Conservation (phyloP, 1,140 invertebrate species). For the Dendroctonus valens region DNA sequence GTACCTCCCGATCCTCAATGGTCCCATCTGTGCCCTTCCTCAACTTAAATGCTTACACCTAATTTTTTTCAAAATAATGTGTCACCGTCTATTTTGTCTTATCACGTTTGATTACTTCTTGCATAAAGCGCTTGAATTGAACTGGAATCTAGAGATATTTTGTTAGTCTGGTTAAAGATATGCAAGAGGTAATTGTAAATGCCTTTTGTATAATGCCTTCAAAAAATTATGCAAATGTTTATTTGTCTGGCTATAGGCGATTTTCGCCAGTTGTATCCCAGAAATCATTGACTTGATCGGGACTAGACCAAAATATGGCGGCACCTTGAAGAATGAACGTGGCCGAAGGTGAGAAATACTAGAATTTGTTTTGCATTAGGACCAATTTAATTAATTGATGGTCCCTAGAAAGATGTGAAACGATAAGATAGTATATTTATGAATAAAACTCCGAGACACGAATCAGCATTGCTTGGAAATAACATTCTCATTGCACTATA, state of each 20-base stretch:
- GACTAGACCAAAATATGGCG: conserved; percentile 98
- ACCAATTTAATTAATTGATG: conserved; percentile 13
- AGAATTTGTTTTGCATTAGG: conserved; percentile 37
- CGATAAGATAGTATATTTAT: conserved; percentile 8
- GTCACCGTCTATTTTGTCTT: conserved; percentile 12
- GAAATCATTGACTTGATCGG: conserved; percentile 99
- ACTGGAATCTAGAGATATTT: neutral
- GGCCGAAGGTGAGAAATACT: conserved; percentile 89
- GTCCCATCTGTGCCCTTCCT: conserved; percentile 1
- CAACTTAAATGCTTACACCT: conserved; percentile 24
- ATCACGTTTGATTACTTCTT: conserved; percentile 15
- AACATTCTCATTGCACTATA: neutral
- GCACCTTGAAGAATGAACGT: conserved; percentile 98
- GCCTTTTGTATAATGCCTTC: conserved; percentile 19
- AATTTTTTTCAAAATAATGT: conserved; percentile 5
- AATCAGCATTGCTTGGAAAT: conserved; percentile 7
- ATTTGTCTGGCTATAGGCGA: conserved; percentile 71
- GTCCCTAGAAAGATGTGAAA: conserved; percentile 23
- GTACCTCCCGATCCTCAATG: conserved; percentile 21
- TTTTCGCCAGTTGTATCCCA: conserved; percentile 99
- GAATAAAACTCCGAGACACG: conserved; percentile 4
- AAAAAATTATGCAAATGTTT: conserved; percentile 53
- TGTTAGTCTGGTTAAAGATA: neutral
- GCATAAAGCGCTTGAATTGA: neutral
- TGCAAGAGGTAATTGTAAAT: conserved; percentile 12